A percentile compares a stretch with the other conserved stretches of the same genome.
These are phyloP conservation scores for Amblyjoppa fuscipennis DNA, from an alignment of 2,888 invertebrate species.

Conservation along the genomic window DNA sequence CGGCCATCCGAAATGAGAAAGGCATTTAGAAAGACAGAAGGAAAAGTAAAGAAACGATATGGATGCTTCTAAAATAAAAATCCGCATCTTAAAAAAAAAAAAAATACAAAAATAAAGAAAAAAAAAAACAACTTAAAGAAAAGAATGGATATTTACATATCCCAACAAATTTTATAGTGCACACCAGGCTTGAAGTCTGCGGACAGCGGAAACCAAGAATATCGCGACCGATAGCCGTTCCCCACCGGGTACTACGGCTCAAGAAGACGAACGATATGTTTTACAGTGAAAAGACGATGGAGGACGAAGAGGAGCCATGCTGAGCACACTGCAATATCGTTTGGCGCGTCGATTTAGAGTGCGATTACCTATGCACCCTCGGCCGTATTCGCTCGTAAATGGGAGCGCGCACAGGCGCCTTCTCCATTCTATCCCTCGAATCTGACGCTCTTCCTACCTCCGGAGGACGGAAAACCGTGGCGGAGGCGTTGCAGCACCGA, in stretches of 20 bases:
- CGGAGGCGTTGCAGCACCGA: constrained; percentile 50
- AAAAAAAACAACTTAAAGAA: neutral
- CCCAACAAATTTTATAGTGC: neutral
- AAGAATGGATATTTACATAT: neutral
- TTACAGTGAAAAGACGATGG: constrained; percentile 14
- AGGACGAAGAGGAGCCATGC: neutral
- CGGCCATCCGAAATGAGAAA: neutral
- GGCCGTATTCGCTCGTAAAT: constrained; percentile 59
- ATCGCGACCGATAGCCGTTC: constrained; percentile 6
- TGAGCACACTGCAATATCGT: constrained; percentile 52
- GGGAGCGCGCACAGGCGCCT: constrained; percentile 21
- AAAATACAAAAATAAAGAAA: neutral
- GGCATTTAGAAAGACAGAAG: neutral
- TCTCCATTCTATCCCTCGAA: constrained; percentile 36
- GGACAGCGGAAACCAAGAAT: neutral
- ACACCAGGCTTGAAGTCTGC: neutral
- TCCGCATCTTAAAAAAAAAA: neutral
- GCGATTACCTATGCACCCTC: constrained; percentile 33
- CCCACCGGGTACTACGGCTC: constrained; percentile 4
- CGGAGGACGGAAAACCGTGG: constrained; percentile 20
- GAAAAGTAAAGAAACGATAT: neutral
- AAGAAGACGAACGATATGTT: constrained; percentile 28
- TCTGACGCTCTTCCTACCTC: constrained; percentile 33
- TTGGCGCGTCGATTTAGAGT: constrained; percentile 44
- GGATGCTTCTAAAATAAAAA: neutral